Evolutionary conservation across 2,113 vertebrate species (phyloP), one percentile per base, ranked within the genome.

Genomic region (Sclerurus mexicanus): DNA sequence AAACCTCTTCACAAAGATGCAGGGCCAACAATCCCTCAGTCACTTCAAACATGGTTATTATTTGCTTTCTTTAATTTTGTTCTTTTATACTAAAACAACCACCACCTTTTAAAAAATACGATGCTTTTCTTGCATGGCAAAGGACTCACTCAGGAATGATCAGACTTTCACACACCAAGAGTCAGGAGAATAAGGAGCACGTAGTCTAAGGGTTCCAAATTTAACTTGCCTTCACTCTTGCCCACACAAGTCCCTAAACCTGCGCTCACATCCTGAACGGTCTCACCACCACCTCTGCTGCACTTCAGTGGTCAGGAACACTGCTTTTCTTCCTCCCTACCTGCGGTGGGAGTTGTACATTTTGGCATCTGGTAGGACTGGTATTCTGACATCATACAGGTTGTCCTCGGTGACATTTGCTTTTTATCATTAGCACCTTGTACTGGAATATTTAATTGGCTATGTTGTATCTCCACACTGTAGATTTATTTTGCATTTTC

Each of bases 401-500:
- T 37, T 69, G 84, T 91, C 89, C 93, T 91, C 2, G 0, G 56
- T 78, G 89, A 91, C 91, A 93, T 87, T 92, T 4, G 2, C 62
- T 50, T 91, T 95, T 93, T 76, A 75, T 92, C 89, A 79, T 91
- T 71, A 95, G 71, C 89, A 89, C 68, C 81, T 89, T 85, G 73
- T 33, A 40, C 93, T 25, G 49, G 56, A 79, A 68, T 95, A 80
- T 87, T 85, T 95, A 94, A 93, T 91, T 92, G 84, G 64, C 77
- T 85, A 16, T 52, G 66, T 87, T 87, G 81, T 62, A 75, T 81
- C 89, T 84, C 93, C 33, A 73, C 74, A 47, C 77, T 40, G 52
- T 87, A 79, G 77, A 92, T 94, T 90, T 91, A 92, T 95, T 94
- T 85, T 81, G 84, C 73, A 72, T 96, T 92, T 79, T 87, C 84